Base-by-base conservation (phyloP, 1,140 invertebrate species). In the Zophobas morio region DNA sequence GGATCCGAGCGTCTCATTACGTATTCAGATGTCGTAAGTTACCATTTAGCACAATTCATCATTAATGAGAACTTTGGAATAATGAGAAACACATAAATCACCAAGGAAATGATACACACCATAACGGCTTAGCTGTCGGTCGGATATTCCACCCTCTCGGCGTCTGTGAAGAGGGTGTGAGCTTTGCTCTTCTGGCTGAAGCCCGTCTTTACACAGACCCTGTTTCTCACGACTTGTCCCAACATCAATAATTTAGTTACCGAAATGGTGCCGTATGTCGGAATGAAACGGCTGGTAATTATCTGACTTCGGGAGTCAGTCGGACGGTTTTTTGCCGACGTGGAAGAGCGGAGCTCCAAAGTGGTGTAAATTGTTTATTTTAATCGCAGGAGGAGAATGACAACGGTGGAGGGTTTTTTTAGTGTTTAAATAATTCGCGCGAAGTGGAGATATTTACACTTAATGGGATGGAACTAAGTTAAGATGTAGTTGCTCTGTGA, bases 71-170 rank as follows among this genome's bases (percentile, higher is more conserved):
- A 60, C 56, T 60, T 53, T 60, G 36, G 56, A 60, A 60, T 60
- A 60, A 60, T 60, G 35, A 33, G 56, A 37, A 60, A 60, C 56
- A 60, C 56, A 60, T 60, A 60, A 60, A 60, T 60, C 56, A 60
- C 56, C 56, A 60, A 53, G 56, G 56, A 60, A 54, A 60, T 60
- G 56, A 60, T 60, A 60, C 56, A 60, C 56, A 32, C 54, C 54
- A 60, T 60, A 60, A 37, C 56, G 56, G 56, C 56, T 36, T 37
- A 60, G 56, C 56, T 60, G 56, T 60, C 56, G 56, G 34, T 60
- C 36, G 56, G 56, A 60, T 60, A 60, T 60, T 60, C 56, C 56
- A 60, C 56, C 56, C 56, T 60, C 35, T 60, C 3, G 6, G 6
- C 42, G 3, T 46, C 42, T 4, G 34, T 60, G 36, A 60, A 60